Base-by-base conservation (phyloP, 2,888 invertebrate species). In the Apotomis turbidana region DNA sequence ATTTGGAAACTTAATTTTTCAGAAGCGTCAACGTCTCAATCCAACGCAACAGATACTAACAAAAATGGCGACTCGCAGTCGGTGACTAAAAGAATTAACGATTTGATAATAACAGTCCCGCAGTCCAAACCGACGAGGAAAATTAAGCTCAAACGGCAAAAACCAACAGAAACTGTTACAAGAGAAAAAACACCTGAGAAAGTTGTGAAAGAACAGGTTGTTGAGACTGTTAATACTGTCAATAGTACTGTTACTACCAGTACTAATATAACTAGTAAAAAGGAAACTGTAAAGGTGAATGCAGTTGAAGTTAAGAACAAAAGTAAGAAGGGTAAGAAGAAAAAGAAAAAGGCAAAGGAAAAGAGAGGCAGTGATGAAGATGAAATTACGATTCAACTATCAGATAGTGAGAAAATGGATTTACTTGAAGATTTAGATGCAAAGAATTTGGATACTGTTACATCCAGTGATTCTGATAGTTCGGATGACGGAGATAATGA, bases 321-420 rank as follows among this genome's bases (percentile, higher is more conserved):
- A 75, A 84, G 83, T 49, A 91, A 87, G 77, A 84, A 80, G 59
- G 90, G 87, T 71, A 87, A 84, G 57, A 87, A 85, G 71, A 78
- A 77, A 41, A 84, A 81, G 74, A 85, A 84, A 70, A 85, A 85
- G 66, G 80, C 77, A 27, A 74, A 74, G 10, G 82, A 81, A 0
- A 86, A 88, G 75, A 86, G 88, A 64, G 89, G 87, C 1, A 87
- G 89, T 52, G 91, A 93, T 75, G 87, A 90, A 4, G 93, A 94
- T 75, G 93, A 94, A 77, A 92, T 94, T 49, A 92, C 88, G 2
- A 75, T 93, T 0, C 90, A 94, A 70, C 74, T 93, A 13, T 94
- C 94, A 0, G 93, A 94, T 80, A 83, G 90, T 1, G 93, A 93
- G 74, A 93, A 93, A 78, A 91, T 93, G 90, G 93, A 94, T 82